These are phyloP conservation scores for Hippocampus zosterae DNA, from an alignment of 2,113 vertebrate species.

Conservation along the genomic window DNA sequence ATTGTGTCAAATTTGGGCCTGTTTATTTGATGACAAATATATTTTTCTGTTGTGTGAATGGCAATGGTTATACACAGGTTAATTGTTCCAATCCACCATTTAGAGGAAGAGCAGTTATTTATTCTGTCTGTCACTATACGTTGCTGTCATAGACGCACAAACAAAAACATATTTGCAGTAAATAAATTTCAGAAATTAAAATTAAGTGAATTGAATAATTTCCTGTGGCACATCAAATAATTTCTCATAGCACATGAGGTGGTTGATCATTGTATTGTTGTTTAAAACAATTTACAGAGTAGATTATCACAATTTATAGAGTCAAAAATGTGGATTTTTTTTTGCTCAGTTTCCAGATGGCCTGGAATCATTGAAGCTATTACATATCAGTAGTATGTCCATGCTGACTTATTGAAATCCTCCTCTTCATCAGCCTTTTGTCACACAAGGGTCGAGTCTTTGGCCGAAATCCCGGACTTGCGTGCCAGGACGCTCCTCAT, in stretches of 20 bases:
- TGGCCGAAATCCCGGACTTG: constrained; percentile 66
- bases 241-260: constrained; percentile 9
- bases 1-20: too few species aligned
- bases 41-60: too few species aligned
- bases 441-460: constrained; percentile 90
- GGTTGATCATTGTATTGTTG: neutral
- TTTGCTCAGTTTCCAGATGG: neutral
- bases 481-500: constrained; percentile 76
- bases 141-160: too few species aligned
- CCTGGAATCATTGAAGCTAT: constrained; percentile 2
- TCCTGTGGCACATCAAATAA: neutral
- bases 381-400: neutral
- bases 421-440: neutral
- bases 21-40: too few species aligned
- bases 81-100: too few species aligned
- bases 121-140: too few species aligned
- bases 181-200: too few species aligned
- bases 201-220: neutral
- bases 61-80: too few species aligned
- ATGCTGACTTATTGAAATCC: neutral
- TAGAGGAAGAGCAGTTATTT: too few species aligned
- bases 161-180: too few species aligned
- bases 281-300: neutral
- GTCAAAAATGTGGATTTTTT: neutral
- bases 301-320: neutral